Conservation (phyloP, 2,888 invertebrate species). For the Ophion costatus region DNA sequence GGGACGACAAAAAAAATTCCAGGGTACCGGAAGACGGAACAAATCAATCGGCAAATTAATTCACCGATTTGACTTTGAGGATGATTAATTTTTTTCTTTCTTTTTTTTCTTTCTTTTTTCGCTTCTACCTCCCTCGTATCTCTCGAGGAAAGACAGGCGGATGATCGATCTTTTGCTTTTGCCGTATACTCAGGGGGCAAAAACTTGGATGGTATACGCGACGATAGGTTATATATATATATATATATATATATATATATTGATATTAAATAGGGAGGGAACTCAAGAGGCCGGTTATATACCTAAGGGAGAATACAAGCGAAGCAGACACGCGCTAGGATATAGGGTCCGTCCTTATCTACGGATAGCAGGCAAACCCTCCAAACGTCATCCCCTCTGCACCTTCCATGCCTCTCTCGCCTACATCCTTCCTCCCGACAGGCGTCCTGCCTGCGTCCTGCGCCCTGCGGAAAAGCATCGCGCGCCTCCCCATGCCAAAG, state of each 20-base stretch:
- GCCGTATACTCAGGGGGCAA: conserved; percentile 22
- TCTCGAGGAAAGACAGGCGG: conserved; percentile 37
- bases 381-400: conserved; percentile 58
- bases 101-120: background rate
- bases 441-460: conserved; percentile 60
- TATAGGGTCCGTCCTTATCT: conserved; percentile 82
- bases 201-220: conserved; percentile 27
- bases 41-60: conserved; percentile 66
- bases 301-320: conserved; percentile 64
- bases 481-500: conserved; percentile 35
- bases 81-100: background rate
- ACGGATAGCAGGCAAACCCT: conserved; percentile 77
- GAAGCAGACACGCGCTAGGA: conserved; percentile 69
- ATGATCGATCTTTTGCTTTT: conserved; percentile 68
- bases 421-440: conserved; percentile 64
- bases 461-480: conserved; percentile 70
- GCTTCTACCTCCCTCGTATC: conserved; percentile 1
- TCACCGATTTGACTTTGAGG: conserved; percentile 43
- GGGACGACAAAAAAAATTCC: background rate
- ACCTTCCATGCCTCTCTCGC: conserved; percentile 53
- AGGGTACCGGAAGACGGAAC: conserved; percentile 8
- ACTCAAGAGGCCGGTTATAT: conserved; percentile 53
- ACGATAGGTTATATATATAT: background rate
- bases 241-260: background rate
- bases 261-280: conserved; percentile 51